Evolutionary conservation across 1,140 invertebrate species (phyloP).

Genomic region (Apolygus lucorum): DNA sequence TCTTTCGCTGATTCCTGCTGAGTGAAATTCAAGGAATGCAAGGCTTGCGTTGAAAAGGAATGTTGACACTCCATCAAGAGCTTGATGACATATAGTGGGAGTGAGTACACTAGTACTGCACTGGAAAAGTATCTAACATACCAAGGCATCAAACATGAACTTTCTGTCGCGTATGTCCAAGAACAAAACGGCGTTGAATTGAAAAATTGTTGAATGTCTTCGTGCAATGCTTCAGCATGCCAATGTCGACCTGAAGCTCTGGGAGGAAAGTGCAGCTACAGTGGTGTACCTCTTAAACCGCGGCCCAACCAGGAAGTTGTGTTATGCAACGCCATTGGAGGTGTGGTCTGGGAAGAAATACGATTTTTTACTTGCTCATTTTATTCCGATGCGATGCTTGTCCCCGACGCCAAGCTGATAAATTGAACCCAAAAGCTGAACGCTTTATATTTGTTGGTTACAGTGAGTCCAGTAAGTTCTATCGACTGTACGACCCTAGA

Average conservation of each 20-base stretch:
- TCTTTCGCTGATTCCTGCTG: constrained; percentile 37
- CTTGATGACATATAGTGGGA: neutral
- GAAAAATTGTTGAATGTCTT: neutral
- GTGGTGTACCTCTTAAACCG: neutral
- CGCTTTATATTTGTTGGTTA: neutral
- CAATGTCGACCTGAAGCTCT: neutral
- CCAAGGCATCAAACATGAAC: neutral
- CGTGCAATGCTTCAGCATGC: neutral
- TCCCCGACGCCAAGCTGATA: neutral
- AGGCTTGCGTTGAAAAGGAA: neutral
- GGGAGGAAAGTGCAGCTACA: neutral
- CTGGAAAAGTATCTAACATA: neutral
- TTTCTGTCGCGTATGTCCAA: neutral
- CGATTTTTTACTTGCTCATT: neutral
- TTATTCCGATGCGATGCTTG: neutral
- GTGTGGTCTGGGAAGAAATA: neutral
- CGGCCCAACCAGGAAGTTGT: neutral
- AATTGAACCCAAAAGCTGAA: neutral
- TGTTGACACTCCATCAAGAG: neutral
- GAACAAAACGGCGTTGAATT: neutral
- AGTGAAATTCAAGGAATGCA: constrained; percentile 29
- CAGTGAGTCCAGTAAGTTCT: neutral
- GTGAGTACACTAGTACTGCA: neutral
- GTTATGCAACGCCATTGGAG: neutral
- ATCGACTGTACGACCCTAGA: neutral